Conservation (phyloP, 37 sponge, comb jelly and placozoan species). For the Aphrocallistes beatrix region DNA sequence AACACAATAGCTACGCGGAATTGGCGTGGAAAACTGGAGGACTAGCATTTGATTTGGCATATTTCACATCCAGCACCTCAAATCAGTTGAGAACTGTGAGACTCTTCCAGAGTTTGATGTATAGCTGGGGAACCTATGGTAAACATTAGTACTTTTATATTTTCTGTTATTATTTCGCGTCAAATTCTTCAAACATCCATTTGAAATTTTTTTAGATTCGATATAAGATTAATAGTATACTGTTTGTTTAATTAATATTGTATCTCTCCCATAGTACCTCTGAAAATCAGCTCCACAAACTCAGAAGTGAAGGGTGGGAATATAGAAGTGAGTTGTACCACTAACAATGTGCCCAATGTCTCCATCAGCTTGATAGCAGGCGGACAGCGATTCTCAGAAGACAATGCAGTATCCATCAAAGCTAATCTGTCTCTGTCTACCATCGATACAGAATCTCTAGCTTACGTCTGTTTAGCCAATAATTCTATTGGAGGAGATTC, state of each 20-base stretch:
- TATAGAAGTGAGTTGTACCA: too few species aligned
- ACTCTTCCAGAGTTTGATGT: not conserved
- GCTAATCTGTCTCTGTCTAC: not conserved
- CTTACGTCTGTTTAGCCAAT: not conserved
- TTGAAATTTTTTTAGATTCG: too few species aligned
- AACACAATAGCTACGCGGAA: not conserved
- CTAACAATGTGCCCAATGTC: not conserved
- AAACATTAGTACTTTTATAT: not conserved
- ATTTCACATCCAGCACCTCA: not conserved
- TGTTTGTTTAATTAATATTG: too few species aligned
- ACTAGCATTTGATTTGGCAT: not conserved
- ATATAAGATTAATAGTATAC: too few species aligned
- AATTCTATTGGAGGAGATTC: not conserved
- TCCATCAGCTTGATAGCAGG: not conserved
- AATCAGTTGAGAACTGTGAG: not conserved
- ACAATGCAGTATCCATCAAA: not conserved
- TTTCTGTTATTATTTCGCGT: not conserved
- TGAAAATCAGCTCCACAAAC: too few species aligned
- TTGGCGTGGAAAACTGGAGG: not conserved
- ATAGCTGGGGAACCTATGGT: not conserved
- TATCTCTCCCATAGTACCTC: too few species aligned
- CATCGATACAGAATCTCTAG: not conserved
- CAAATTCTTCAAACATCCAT: not conserved
- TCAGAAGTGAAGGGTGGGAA: too few species aligned
- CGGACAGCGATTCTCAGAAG: not conserved